Evolutionary conservation across 2,797 vertebrate species (phyloP).

Genomic region (Furcifer pardalis): DNA sequence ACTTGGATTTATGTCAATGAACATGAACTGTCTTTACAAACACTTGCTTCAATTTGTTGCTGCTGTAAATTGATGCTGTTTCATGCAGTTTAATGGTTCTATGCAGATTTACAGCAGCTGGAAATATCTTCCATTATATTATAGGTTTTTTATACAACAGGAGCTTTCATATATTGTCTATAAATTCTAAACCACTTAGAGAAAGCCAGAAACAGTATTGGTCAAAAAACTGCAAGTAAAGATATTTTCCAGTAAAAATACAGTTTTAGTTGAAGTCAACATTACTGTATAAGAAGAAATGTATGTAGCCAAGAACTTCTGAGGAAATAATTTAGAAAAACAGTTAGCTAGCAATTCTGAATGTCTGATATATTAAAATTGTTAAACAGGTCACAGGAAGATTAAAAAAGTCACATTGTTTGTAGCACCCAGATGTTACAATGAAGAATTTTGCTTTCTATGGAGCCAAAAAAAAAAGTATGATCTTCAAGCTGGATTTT

Average conservation of each 20-base stretch:
- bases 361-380: not conserved
- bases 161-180: slow-evolving; percentile 18
- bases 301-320: not conserved
- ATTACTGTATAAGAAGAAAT: not conserved
- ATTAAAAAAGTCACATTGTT: no score
- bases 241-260: slow-evolving; percentile 4
- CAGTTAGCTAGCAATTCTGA: not conserved
- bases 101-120: slow-evolving; percentile 38
- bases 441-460: no score
- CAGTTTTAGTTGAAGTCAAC: not conserved
- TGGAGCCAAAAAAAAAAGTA: no score
- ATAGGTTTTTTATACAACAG: slow-evolving; percentile 25
- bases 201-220: not conserved
- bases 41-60: slow-evolving; percentile 13
- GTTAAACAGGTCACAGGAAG: not conserved
- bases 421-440: no score
- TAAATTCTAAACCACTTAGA: slow-evolving; percentile 26
- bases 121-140: slow-evolving; percentile 24
- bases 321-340: not conserved
- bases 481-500: no score
- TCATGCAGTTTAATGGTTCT: slow-evolving; percentile 26
- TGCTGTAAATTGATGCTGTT: slow-evolving; percentile 24
- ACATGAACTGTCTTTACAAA: slow-evolving; percentile 55
- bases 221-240: slow-evolving; percentile 17
- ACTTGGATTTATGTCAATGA: slow-evolving; percentile 63